Conservation (phyloP, 2,797 vertebrate genomes). For the Helarctos malayanus region DNA sequence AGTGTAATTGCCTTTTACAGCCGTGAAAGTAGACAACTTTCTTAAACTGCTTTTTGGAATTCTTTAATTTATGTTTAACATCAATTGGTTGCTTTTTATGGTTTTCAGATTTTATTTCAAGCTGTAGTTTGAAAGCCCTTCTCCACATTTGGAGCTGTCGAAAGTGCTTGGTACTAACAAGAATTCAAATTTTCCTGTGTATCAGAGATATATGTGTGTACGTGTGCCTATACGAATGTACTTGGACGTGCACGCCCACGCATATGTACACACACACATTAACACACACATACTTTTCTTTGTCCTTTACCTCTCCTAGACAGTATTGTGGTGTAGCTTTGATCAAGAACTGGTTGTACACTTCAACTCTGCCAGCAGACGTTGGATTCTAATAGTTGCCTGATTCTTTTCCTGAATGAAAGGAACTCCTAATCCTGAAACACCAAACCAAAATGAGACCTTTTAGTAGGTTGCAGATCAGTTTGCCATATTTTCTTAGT, state of each 20-base stretch:
- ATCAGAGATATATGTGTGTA: not conserved
- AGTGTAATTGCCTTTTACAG: conserved; percentile 28
- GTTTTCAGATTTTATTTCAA: conserved; percentile 29
- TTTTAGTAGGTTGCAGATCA: not conserved
- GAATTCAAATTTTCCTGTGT: not conserved
- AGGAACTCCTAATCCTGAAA: conserved; percentile 35
- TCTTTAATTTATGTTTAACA: conserved; percentile 36
- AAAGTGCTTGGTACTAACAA: not conserved
- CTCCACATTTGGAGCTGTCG: not conserved
- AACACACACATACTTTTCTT: not conserved
- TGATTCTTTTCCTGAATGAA: conserved; percentile 4
- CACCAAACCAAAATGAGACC: not conserved
- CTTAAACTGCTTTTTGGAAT: conserved; percentile 16
- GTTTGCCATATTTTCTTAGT: not conserved
- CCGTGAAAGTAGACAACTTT: not conserved
- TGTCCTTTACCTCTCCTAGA: not conserved
- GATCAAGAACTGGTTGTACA: not conserved
- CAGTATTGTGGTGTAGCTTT: not conserved
- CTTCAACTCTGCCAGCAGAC: not conserved
- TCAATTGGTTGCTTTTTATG: not conserved
- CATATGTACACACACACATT: not conserved
- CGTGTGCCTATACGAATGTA: not conserved
- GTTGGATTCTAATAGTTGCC: not conserved
- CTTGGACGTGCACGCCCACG: not conserved
- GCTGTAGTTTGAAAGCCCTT: conserved; percentile 25